Evolutionary conservation across 2,113 vertebrate species (phyloP), one percentile per base, ranked within the genome.

Genomic region (Budorcas taxicolor): DNA sequence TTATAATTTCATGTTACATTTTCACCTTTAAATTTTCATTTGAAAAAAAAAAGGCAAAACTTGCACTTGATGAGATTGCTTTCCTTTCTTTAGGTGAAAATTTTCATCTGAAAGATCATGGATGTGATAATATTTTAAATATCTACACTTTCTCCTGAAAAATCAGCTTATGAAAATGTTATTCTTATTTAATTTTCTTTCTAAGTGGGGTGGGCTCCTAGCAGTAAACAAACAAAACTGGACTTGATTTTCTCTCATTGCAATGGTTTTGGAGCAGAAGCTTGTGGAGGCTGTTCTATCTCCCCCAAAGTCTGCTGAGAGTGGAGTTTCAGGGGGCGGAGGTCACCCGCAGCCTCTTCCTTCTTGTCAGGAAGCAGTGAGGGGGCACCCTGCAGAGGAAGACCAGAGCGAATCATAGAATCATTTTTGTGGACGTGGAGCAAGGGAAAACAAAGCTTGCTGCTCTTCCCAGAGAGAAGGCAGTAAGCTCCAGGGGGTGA

Each of bases 11-110:
- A 25, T n/a, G n/a, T 15, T 25, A 57, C 33, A 13, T 92, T 98
- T 98, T 98, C 85, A 83, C 62, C 88, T 97, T 98, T 55, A 97
- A 97, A 95, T 88, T 90, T 87, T 95, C 96, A 95, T 60, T 94
- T 40, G 3, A 14, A 95, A 95, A 94, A 74, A 95, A 64, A 40
- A 40, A 40, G 43, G 13, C 64, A 97, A 96, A 92, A 96, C 17
- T 96, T 16, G 7, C 91, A 57, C 14, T n/a, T 96, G 87, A 97
- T 94, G 21, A 87, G 67, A 97, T 91, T n/a, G 13, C 29, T 58
- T 55, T 52, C 17, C 15, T 67, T 60, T 55, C n/a, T 27, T 31
- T 47, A 45, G 6, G 36, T 96, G 85, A 98, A 15, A 53, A 97
- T 97, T 98, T 97, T 97, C 95, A 93, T 87, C 84, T 98, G 52